Evolutionary conservation across 1,140 invertebrate species (phyloP), one percentile per base, ranked within the genome.

Genomic region (Alviniconcha marisindica): DNA sequence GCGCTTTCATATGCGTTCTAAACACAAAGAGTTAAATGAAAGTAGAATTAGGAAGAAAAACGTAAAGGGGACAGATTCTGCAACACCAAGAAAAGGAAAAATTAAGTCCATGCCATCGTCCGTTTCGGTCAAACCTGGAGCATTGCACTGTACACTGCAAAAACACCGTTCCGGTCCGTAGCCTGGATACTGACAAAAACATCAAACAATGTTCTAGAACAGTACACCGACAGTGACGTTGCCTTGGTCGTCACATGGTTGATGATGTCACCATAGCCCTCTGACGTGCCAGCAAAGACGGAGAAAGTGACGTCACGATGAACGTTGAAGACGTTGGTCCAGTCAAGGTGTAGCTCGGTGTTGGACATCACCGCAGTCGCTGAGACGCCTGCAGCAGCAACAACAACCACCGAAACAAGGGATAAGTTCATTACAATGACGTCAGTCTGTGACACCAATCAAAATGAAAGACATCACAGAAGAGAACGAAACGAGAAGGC

Each of bases 221-320:
- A 14, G 3, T 28, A n/a, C n/a, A 28, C 42, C 33, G 10, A 77
- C 21, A 28, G 44, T 48, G 44, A 48, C 44, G 44, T 48, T 5
- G 5, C 7, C 44, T 48, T 48, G 2, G 56, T 40, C n/a, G 36
- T 63, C 51, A 78, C 77, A 42, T 78, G 77, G 33, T 78, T 78
- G 12, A 78, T 78, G 77, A 78, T 54, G 77, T 78, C 54, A 42
- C 77, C 77, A 40, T 56, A 78, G 36, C 77, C 77, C 33, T 60
- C 51, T 2, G 28, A 2, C 3, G 77, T 60, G 36, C 77, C 77
- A 15, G 77, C 77, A 40, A 24, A 78, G 24, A 78, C 77, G 24
- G 36, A 21, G 54, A 60, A 78, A 24, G 77, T 78, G 77, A 78
- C 54, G 24, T 77, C 44, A 36, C 48, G 24, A 77, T 5, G 38